Percentiles rank a stretch among this genome's conserved stretches.
These are phyloP conservation scores for Eupristina koningsbergeri DNA, from an alignment of 1,140 invertebrate species.

Conservation along the genomic window DNA sequence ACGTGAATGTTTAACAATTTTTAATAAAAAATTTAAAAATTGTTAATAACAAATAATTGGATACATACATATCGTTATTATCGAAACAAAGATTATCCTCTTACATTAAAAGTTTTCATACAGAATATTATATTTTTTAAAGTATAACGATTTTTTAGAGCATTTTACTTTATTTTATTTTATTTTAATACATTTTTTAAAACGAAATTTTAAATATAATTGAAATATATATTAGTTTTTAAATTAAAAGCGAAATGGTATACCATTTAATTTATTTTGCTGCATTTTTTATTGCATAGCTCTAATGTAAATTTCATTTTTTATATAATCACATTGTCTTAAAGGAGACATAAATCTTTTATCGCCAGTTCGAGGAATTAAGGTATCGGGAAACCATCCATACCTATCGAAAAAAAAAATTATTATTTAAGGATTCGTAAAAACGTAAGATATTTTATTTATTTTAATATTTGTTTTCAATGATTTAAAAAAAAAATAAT, in stretches of 20 bases:
- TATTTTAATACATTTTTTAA: neutral
- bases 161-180: no score
- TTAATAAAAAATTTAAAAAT: no score
- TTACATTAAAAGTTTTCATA: no score
- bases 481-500: no score
- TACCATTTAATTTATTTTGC: constrained; percentile 58
- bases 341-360: constrained; percentile 60
- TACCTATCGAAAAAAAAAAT: constrained; percentile 56
- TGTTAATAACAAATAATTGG: no score
- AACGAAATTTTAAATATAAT: neutral
- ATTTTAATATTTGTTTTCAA: neutral
- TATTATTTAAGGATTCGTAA: neutral
- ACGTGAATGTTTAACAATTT: no score
- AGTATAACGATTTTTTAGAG: no score
- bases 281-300: constrained; percentile 55
- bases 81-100: no score
- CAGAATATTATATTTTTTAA: no score
- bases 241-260: constrained; percentile 54
- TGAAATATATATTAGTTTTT: neutral
- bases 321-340: constrained; percentile 60
- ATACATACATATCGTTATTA: no score
- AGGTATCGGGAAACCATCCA: constrained; percentile 61
- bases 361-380: constrained; percentile 59
- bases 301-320: constrained; percentile 60
- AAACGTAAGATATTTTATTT: neutral